A percentile compares a stretch with the other conserved stretches of the same genome.
Evolutionary conservation across 1,140 invertebrate species (phyloP).

Genomic region (Neoseiulus cucumeris): DNA sequence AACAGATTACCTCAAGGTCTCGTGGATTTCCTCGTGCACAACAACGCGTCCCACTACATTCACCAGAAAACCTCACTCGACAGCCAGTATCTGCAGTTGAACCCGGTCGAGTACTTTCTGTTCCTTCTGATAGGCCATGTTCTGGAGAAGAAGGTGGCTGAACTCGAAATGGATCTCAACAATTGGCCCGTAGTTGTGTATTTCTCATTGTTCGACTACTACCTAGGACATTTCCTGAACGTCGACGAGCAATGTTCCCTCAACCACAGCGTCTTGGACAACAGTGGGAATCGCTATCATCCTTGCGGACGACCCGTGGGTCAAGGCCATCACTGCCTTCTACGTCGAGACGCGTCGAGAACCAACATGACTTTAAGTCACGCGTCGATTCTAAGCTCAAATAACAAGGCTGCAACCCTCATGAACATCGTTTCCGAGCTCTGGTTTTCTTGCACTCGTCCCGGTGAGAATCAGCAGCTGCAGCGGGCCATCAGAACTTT

Average conservation of each 20-base stretch:
- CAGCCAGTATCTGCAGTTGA: not conserved
- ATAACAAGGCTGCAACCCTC: not conserved
- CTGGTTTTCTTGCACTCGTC: not conserved
- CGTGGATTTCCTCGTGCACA: not conserved
- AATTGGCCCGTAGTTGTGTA: not conserved
- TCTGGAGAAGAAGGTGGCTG: not conserved
- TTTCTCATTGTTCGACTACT: not conserved
- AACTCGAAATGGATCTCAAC: not conserved
- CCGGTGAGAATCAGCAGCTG: slow-evolving; percentile 2
- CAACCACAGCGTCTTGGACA: not conserved
- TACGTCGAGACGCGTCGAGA: not conserved
- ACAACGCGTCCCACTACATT: not conserved
- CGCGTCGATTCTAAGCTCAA: not conserved
- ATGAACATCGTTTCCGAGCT: slow-evolving; percentile 5
- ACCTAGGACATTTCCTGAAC: not conserved
- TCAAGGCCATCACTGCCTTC: not conserved
- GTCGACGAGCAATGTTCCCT: not conserved
- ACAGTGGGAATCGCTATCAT: not conserved
- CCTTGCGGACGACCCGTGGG: not conserved
- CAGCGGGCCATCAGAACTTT: not conserved
- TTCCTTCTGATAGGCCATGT: not conserved
- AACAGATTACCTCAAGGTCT: not conserved
- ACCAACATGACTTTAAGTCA: not conserved
- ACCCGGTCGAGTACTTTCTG: not conserved
- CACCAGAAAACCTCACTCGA: not conserved